These are phyloP conservation scores for Oopsacas minuta DNA, from an alignment of 37 sponge, comb jelly and placozoan genomes.

Conservation along the genomic window DNA sequence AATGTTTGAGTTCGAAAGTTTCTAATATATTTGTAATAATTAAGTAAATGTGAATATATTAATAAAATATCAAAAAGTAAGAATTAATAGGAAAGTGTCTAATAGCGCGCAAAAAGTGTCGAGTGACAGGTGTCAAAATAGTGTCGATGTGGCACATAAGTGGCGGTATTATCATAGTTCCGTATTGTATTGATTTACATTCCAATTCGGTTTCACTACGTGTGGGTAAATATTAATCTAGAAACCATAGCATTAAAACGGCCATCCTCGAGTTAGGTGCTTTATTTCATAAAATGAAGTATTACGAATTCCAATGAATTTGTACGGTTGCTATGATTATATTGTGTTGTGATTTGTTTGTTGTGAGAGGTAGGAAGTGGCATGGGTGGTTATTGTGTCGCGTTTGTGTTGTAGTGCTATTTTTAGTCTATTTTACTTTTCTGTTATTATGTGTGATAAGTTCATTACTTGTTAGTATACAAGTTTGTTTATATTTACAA, in stretches of 20 bases:
- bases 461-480: neutral
- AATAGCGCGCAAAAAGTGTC: too few species aligned
- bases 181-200: neutral
- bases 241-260: neutral
- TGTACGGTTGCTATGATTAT: neutral
- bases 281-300: neutral
- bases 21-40: neutral
- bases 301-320: neutral
- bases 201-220: neutral
- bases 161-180: neutral
- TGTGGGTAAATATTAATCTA: slow-evolving; percentile 12
- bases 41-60: neutral
- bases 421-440: neutral
- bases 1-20: neutral
- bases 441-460: neutral
- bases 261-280: neutral
- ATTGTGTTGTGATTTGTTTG: neutral
- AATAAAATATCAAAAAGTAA: too few species aligned
- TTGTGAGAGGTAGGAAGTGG: neutral
- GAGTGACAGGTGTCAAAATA: neutral
- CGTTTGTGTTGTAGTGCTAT: neutral
- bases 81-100: too few species aligned
- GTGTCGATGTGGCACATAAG: neutral
- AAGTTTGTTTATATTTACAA: neutral
- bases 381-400: neutral